Base-by-base conservation (phyloP, 2,888 invertebrate species). In the Macrophya alboannulata region DNA sequence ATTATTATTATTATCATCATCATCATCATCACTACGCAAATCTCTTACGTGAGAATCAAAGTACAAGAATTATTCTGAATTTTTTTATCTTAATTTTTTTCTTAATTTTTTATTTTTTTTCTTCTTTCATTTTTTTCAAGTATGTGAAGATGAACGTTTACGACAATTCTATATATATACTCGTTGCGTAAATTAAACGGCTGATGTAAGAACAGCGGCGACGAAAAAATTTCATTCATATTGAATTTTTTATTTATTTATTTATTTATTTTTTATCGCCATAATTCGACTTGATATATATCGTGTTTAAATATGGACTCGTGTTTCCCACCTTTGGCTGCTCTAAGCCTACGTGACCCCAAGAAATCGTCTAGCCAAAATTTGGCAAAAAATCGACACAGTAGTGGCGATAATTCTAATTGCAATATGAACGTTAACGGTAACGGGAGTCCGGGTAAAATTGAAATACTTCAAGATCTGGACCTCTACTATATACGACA, bases 401-500 rank as follows among this genome's bases (percentile, higher is more conserved):
- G 92, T 88, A 91, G 90, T 84, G 90, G 90, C 74, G 89, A 90
- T 86, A 87, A 87, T 40, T 87, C 89, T 76, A 88, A 88, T 84
- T 68, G 43, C 85, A 79, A 25, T 72, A 86, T 87, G 43, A 84
- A 87, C 81, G 55, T 48, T 68, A 84, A 85, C 45, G 87, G 86
- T 72, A 88, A 86, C 83, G 76, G 87, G 59, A 89, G 89, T 79
- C 89, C 90, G 77, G 94, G 94, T 86, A 94, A 94, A 91, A 93
- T 94, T 68, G 94, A 94, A 89, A 93, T 94, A 82, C 91, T 95
- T 55, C 95, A 95, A 88, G 95, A 95, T 91, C 91, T 95, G 90
- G 95, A 95, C 90, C 92, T 95, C 83, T 95, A 94, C 92, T 95
- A 95, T 91, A 95, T 95, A 88, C 94, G 94, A 79, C 95, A 95